These are phyloP conservation scores for Glyptemys insculpta DNA, from an alignment of 2,797 vertebrate genomes.

Conservation along the genomic window DNA sequence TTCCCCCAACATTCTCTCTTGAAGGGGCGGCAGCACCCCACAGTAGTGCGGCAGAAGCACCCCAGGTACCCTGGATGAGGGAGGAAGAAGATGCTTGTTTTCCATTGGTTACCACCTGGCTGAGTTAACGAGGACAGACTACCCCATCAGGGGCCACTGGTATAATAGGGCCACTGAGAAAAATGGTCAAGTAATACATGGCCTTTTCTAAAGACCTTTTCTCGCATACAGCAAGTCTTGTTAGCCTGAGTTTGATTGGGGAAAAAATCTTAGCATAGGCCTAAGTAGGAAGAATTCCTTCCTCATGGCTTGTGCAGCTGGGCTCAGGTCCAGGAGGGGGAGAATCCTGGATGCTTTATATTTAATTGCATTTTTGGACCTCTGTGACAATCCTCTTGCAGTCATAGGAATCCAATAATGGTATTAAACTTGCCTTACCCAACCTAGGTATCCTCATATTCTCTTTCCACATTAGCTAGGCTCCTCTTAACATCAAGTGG, in stretches of 20 bases:
- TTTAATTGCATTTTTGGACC: not conserved
- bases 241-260: not conserved
- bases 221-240: not conserved
- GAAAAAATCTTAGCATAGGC: not conserved
- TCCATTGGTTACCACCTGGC: not conserved
- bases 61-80: not conserved
- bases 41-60: no score
- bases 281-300: not conserved
- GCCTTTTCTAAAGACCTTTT: not conserved
- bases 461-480: not conserved
- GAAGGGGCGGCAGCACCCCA: not conserved
- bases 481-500: not conserved
- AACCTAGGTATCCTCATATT: rapidly evolving
- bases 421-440: not conserved
- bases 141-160: not conserved
- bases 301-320: not conserved
- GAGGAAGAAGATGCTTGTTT: not conserved
- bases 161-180: not conserved
- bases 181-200: not conserved
- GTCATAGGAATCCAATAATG: rapidly evolving
- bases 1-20: not conserved
- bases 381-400: not conserved
- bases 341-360: rapidly evolving
- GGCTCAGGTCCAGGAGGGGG: not conserved
- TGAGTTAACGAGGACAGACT: no score